Base-by-base conservation (phyloP, 2,888 invertebrate species). In the Harmothoe impar region DNA sequence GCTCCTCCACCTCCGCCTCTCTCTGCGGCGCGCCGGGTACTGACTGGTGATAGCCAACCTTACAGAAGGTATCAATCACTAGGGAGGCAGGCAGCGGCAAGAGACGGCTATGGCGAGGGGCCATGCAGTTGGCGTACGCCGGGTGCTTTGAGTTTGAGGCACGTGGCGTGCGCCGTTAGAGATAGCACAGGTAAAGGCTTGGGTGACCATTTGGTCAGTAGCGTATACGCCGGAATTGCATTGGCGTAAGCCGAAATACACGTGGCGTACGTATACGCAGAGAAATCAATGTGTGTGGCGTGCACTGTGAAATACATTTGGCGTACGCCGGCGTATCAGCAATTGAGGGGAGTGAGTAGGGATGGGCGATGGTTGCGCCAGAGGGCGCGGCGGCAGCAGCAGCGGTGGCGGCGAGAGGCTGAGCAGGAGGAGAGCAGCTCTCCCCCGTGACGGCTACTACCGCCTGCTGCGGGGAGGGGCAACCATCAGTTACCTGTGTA, bases 21-120 rank as follows among this genome's bases (percentile, higher is more conserved):
- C 62, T n/a, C 62, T n/a, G 23, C n/a, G 62, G 62, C 62, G 62
- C 62, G 62, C 23, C 62, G 23, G 15, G 20, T 15, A n/a, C 62
- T n/a, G n/a, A 62, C 62, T 62, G 62, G 62, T 62, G 62, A 62
- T 62, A 62, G 12, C 62, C 62, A n/a, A 62, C 62, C 62, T 62
- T n/a, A 3, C 62, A 12, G 12, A n/a, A 62, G 62, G 62, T 62
- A 62, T 62, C 62, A 62, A 62, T 62, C 62, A 62, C 62, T 62
- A 15, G 62, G 62, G 62, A 62, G 62, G 23, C 62, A n/a, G 62
- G 62, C 20, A 15, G 62, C 20, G 62, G 62, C 20, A n/a, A 20
- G 62, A 62, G 62, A n/a, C 62, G 62, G 62, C 62, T 7, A 15
- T n/a, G 62, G 20, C 12, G 62, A 15, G 3, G 12, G 20, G n/a